Base-by-base conservation (phyloP, 2,888 invertebrate species). In the Escarpia spicata region DNA sequence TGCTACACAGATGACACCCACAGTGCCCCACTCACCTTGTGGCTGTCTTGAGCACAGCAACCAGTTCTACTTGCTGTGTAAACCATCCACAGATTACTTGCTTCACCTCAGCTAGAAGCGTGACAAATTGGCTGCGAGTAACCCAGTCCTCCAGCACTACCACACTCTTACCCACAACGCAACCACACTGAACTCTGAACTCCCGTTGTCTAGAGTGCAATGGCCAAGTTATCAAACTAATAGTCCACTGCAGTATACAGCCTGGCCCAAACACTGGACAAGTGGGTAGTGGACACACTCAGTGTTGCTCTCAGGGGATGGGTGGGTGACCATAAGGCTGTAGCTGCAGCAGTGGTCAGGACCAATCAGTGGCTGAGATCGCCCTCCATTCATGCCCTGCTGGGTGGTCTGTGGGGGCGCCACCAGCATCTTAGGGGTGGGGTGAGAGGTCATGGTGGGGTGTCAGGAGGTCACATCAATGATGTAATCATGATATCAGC, bases 341-440 rank as follows among this genome's bases (percentile, higher is more conserved):
- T 75, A 75, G 19, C 75, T 75, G 75, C 19, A n/a, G 75, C 75
- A 75, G 26, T 75, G 75, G 75, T 75, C 75, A 75, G n/a, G 6
- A 26, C 75, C 75, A 75, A 75, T 75, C 75, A 75, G 4, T 1
- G 75, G 75, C 26, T 75, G 75, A 26, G 75, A 75, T 19, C 26
- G 6, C n/a, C 26, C 75, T 75, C 26, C 75, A 75, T 75, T 75
- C 75, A 75, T 75, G 75, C 4, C 75, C 75, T 75, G 75, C 75
- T 75, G 75, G 75, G 75, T 75, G 75, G 75, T 75, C 75, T 75
- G 75, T 75, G 75, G 75, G 15, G 75, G 75, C 75, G 75, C 75
- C 75, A 75, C 75, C n/a, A 6, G 19, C 26, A 4, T n/a, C 26
- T 60, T 26, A n/a, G 75, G 3, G 52, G 52, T 52, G 52, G 52